Evolutionary conservation across 2,888 invertebrate species (phyloP).

Genomic region (Herminia tarsipennalis): DNA sequence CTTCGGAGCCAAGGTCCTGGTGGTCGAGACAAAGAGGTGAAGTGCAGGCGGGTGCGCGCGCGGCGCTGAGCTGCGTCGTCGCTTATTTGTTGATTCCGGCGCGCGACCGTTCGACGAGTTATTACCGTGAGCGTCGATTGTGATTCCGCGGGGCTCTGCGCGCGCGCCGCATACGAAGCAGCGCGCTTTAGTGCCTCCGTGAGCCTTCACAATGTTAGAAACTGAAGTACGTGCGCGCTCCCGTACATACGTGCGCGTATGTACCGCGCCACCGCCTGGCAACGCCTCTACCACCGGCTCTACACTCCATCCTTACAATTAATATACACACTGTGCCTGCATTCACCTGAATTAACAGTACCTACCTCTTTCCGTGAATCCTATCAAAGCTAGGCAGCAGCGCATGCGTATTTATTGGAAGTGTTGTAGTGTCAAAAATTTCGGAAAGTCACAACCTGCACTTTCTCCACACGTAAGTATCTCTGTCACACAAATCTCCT

Average conservation of each 20-base stretch:
- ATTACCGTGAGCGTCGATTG: slow-evolving; percentile 65
- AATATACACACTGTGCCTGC: slow-evolving; percentile 4
- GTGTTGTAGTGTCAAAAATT: too few relatives aligned
- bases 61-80: slow-evolving; percentile 10
- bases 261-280: slow-evolving; percentile 13
- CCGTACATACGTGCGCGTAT: slow-evolving; percentile 40
- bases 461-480: too few relatives aligned
- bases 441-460: too few relatives aligned
- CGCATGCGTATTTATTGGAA: background rate
- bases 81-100: slow-evolving; percentile 59
- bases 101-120: slow-evolving; percentile 59
- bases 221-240: slow-evolving; percentile 44
- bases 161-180: slow-evolving; percentile 50
- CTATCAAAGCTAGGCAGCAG: background rate
- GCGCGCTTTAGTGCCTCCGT: slow-evolving; percentile 42
- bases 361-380: background rate
- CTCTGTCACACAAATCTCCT: too few relatives aligned
- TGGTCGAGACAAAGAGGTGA: slow-evolving; percentile 12
- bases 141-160: slow-evolving; percentile 58
- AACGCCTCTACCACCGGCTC: slow-evolving; percentile 7
- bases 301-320: background rate
- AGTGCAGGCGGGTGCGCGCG: background rate
- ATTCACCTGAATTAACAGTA: background rate
- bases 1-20: slow-evolving; percentile 29
- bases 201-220: slow-evolving; percentile 50